Conservation (phyloP, 2,888 invertebrate species). For the Lissocephala sabroskyi region DNA sequence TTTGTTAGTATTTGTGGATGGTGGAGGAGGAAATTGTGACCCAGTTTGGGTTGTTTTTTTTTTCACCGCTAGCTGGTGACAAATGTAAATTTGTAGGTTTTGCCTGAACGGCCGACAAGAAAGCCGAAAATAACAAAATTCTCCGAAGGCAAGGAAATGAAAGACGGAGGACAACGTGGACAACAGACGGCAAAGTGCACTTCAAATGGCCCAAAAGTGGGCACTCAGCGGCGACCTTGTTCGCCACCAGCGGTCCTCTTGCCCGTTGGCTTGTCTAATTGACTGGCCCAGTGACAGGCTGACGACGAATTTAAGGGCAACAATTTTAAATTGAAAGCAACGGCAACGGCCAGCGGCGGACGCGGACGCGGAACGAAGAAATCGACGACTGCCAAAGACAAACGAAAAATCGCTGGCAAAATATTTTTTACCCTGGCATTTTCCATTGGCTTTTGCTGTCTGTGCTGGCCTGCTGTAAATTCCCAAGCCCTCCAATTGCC, state of each 20-base stretch:
- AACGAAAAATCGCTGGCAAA: no score
- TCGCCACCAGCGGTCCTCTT: background rate
- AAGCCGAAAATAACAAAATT: no score
- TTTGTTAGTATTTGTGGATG: no score
- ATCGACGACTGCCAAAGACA: no score
- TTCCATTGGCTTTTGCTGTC: no score
- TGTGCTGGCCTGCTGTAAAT: no score
- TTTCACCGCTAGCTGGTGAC: conserved; percentile 22
- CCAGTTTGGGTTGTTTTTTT: conserved; percentile 26
- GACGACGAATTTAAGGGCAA: no score
- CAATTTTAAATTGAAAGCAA: no score
- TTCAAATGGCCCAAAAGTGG: background rate
- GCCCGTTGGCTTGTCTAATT: conserved; percentile 37
- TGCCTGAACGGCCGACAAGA: background rate
- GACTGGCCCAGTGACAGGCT: conserved; percentile 55
- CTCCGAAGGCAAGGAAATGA: background rate
- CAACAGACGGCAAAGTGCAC: conserved; percentile 2
- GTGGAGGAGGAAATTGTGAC: conserved; percentile 26
- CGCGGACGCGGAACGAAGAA: no score
- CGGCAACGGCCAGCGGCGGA: no score
- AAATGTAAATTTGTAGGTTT: conserved; percentile 43
- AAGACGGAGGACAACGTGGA: background rate
- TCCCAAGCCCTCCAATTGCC: no score
- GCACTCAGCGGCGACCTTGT: background rate
- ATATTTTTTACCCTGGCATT: no score